Conservation (phyloP, 2,888 invertebrate genomes). For the Cataglyphis altisquamis region DNA sequence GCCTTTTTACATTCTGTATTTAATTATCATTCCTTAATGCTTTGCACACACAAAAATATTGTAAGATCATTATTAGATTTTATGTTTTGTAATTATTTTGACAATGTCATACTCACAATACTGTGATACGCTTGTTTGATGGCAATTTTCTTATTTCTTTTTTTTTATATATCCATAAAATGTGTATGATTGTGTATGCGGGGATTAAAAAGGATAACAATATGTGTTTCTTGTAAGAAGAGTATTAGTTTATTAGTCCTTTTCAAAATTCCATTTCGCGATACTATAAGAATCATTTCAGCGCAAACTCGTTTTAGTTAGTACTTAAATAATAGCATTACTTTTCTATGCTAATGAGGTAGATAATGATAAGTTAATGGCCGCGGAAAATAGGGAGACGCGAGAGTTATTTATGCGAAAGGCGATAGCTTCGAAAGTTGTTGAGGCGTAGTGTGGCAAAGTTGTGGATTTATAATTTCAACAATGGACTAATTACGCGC, state of each 20-base stretch:
- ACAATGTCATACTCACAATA: not conserved
- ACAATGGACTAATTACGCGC: not conserved
- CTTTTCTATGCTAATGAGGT: constrained; percentile 9
- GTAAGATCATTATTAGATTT: not conserved
- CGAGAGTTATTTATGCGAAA: not conserved
- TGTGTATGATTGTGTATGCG: not conserved
- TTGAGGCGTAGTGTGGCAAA: not conserved
- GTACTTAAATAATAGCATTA: not conserved
- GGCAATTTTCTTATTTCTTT: not conserved
- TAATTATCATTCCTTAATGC: not conserved
- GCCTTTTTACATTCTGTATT: not conserved
- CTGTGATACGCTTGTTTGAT: not conserved
- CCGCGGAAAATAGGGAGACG: not conserved
- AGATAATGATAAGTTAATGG: constrained; percentile 11
- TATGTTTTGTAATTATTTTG: not conserved
- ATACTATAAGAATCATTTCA: not conserved
- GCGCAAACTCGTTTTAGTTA: not conserved
- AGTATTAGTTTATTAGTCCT: not conserved
- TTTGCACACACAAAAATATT: not conserved
- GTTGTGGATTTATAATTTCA: constrained; percentile 16
- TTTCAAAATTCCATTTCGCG: not conserved
- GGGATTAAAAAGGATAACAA: not conserved
- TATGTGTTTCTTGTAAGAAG: not conserved
- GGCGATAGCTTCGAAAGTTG: not conserved
- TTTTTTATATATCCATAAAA: not conserved